phyloP scores from a whole-genome alignment of 2,113 vertebrate species.

The Oreocharis arfaki region DNA sequence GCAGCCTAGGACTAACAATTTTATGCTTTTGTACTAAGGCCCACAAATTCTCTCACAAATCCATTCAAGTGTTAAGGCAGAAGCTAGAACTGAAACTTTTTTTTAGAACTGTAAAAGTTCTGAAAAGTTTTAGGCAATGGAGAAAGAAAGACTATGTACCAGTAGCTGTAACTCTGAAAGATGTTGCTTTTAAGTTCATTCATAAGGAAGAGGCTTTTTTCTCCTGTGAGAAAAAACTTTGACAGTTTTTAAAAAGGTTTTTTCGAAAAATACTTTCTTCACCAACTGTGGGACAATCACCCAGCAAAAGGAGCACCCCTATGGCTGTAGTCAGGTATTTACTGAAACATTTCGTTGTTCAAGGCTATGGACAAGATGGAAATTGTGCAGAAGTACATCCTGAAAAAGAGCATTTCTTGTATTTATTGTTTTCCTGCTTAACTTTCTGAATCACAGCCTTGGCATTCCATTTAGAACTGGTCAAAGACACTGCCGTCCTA shows the following conservation, averaged over 20 bases:
- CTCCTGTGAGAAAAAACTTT: background rate
- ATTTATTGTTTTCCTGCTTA: background rate
- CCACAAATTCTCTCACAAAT: background rate
- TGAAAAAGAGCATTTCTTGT: background rate
- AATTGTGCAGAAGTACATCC: background rate
- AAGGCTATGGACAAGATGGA: background rate
- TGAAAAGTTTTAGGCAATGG: background rate
- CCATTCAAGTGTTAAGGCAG: background rate
- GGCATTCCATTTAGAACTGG: background rate
- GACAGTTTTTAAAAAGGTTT: background rate
- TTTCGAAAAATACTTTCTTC: background rate
- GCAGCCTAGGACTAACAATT: background rate
- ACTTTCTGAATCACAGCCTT: background rate
- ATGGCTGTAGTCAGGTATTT: background rate
- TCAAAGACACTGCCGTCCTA: background rate
- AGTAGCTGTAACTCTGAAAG: background rate
- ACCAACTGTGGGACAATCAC: background rate
- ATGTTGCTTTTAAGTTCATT: background rate
- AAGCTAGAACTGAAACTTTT: background rate
- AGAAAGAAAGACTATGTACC: background rate
- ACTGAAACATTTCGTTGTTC: background rate
- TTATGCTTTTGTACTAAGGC: background rate
- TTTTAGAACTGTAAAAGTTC: background rate
- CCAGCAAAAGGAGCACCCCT: background rate
- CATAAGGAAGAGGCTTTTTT: background rate